phyloP scores from a whole-genome alignment of 2,888 invertebrate species.

The Thelaira solivaga region DNA sequence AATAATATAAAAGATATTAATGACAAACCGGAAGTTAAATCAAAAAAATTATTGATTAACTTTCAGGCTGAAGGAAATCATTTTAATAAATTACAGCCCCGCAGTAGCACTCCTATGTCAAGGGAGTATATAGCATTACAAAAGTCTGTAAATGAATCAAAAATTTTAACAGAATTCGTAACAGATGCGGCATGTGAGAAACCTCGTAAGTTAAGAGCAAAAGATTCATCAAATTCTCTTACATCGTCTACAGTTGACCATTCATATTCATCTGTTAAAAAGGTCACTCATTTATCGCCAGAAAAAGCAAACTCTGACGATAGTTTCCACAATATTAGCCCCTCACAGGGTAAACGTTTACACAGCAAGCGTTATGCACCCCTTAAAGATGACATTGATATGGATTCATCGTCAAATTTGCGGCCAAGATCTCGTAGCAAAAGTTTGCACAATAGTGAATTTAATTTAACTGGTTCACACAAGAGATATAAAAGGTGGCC shows the following conservation, averaged over 20 bases:
- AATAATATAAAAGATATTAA: constrained; percentile 29
- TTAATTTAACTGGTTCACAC: constrained; percentile 22
- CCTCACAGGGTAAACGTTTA: constrained; percentile 56
- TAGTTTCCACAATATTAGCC: background rate
- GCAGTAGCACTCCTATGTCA: constrained; percentile 74
- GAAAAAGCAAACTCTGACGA: constrained; percentile 15
- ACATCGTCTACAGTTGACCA: constrained; percentile 43
- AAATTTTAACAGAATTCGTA: constrained; percentile 81
- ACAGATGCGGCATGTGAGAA: constrained; percentile 78
- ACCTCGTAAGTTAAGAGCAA: constrained; percentile 60
- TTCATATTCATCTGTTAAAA: constrained; percentile 13
- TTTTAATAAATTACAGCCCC: constrained; percentile 40
- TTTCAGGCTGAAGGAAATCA: constrained; percentile 6
- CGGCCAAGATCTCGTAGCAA: constrained; percentile 72
- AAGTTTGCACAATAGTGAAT: constrained; percentile 64
- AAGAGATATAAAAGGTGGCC: constrained; percentile 65
- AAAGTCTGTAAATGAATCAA: constrained; percentile 83
- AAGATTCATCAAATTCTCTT: constrained; percentile 34
- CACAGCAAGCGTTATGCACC: constrained; percentile 56
- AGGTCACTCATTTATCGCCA: constrained; percentile 13
- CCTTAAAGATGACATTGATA: constrained; percentile 63
- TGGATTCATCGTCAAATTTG: constrained; percentile 27
- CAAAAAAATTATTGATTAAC: constrained; percentile 10
- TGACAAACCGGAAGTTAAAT: constrained; percentile 12
- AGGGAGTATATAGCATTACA: constrained; percentile 82